A percentile compares a stretch with the other conserved stretches of the same genome.
These are phyloP conservation scores for Netelia virgata DNA, from an alignment of 2,888 invertebrate genomes.

Conservation along the genomic window DNA sequence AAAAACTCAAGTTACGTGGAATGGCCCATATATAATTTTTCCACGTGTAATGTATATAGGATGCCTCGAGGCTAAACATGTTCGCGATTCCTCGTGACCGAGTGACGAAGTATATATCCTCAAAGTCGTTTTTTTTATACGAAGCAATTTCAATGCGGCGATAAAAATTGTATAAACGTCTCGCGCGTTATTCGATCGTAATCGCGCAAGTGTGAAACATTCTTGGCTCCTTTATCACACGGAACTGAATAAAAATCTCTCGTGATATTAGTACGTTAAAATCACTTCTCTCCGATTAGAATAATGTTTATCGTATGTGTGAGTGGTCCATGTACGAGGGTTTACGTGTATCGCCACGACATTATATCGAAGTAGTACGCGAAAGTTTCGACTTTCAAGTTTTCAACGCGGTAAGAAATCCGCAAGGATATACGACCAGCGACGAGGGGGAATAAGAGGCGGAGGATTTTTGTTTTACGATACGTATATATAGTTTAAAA, in stretches of 20 bases:
- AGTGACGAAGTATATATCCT: constrained; percentile 29
- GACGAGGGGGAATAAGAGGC: constrained; percentile 19
- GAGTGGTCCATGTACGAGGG: background rate
- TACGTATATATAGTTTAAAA: no score
- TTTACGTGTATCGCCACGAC: constrained; percentile 27
- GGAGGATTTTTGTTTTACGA: background rate
- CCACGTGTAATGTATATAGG: background rate
- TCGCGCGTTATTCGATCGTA: constrained; percentile 1
- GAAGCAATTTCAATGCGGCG: background rate
- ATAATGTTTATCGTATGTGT: constrained; percentile 24
- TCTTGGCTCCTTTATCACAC: background rate
- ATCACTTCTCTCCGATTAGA: constrained; percentile 30
- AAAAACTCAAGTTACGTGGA: background rate
- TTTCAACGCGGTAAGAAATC: constrained; percentile 50
- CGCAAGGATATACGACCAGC: constrained; percentile 31
- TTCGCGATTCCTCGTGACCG: constrained; percentile 52
- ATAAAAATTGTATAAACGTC: constrained; percentile 19
- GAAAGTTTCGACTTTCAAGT: constrained; percentile 66
- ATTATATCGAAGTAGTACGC: constrained; percentile 64
- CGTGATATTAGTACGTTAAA: constrained; percentile 25
- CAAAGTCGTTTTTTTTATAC: constrained; percentile 20
- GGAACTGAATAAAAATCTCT: background rate
- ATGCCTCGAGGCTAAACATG: constrained; percentile 44
- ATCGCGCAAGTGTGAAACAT: constrained; percentile 17
- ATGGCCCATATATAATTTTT: background rate